A percentile compares a stretch with the other conserved stretches of the same genome.
Conservation (phyloP, 1,140 invertebrate species). For the Trachymyrmex septentrionalis region DNA sequence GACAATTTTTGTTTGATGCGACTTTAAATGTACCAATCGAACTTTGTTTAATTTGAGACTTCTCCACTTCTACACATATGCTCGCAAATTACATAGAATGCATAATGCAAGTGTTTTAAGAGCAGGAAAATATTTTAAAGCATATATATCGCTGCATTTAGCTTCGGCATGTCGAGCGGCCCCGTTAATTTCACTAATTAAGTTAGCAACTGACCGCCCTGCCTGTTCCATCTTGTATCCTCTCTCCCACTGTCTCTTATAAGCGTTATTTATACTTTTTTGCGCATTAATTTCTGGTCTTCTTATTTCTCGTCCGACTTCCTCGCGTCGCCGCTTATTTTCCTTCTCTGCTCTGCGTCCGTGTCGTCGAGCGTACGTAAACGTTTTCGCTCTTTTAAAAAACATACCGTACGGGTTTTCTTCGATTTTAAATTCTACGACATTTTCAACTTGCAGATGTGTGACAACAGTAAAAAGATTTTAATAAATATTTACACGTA, state of each 20-base stretch:
- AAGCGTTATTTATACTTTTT: constrained; percentile 77
- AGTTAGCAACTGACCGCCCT: constrained; percentile 81
- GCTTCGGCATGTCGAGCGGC: constrained; percentile 78
- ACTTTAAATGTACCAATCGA: constrained; percentile 76
- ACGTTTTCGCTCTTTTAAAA: constrained; percentile 56
- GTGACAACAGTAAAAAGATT: background rate
- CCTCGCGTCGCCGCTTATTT: constrained; percentile 58
- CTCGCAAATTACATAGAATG: constrained; percentile 65
- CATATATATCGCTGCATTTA: constrained; percentile 77
- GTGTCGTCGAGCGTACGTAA: constrained; percentile 32
- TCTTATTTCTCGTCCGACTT: constrained; percentile 69
- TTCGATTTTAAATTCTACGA: constrained; percentile 27
- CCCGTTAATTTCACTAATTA: constrained; percentile 86
- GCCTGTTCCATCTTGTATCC: constrained; percentile 17
- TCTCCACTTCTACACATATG: constrained; percentile 45
- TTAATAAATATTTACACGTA: constrained; percentile 35
- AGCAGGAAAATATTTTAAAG: constrained; percentile 71
- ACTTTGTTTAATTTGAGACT: constrained; percentile 69
- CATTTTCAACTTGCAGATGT: background rate
- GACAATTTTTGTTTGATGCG: background rate
- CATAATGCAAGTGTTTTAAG: constrained; percentile 77
- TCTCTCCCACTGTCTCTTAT: constrained; percentile 57
- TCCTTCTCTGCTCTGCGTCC: constrained; percentile 39
- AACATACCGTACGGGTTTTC: constrained; percentile 6
- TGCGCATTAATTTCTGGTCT: constrained; percentile 62